Conservation (phyloP, 2,113 vertebrate species). For the Hemiprocne comata region DNA sequence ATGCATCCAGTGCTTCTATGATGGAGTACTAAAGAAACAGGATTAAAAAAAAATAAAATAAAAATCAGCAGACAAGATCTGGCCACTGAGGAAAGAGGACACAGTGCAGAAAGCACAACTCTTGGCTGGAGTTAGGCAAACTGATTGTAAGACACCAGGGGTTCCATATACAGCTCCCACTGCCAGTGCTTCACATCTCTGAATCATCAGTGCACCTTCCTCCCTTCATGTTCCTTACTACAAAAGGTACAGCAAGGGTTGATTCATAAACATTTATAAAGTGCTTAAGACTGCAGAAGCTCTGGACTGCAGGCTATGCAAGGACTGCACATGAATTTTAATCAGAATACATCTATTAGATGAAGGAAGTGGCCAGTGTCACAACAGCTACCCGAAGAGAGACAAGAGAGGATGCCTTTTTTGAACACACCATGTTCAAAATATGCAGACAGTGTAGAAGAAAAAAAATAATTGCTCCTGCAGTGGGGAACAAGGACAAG, state of each 20-base stretch:
- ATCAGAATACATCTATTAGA: background rate
- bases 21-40: background rate
- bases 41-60: background rate
- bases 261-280: slow-evolving; percentile 8
- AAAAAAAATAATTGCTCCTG: background rate
- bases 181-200: background rate
- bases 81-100: background rate
- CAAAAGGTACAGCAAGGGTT: background rate
- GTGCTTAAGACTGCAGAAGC: background rate
- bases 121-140: background rate
- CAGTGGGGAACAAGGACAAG: background rate
- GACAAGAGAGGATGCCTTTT: background rate
- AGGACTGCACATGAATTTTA: slow-evolving; percentile 2
- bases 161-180: background rate
- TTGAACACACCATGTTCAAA: background rate
- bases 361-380: background rate
- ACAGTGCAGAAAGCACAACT: background rate
- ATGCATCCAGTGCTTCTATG: background rate
- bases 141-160: background rate
- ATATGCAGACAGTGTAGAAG: rapidly evolving
- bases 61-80: background rate
- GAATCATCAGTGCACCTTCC: background rate
- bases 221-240: background rate
- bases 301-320: background rate
- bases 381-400: background rate